These are phyloP conservation scores for Myiotriccus ornatus DNA, from an alignment of 2,797 vertebrate species.

Conservation along the genomic window DNA sequence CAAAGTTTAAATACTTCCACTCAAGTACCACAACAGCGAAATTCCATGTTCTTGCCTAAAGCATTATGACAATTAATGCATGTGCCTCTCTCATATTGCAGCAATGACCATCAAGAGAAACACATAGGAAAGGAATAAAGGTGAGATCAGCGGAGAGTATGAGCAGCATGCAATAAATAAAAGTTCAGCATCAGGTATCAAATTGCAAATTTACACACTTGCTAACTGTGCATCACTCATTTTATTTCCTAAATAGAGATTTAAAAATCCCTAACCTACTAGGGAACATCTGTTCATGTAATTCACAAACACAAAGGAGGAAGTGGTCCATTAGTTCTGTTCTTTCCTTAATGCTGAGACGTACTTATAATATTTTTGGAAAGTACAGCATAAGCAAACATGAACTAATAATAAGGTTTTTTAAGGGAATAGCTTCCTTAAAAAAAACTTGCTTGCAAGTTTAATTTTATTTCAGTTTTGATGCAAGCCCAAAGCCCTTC, in stretches of 20 bases:
- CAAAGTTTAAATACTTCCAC: neutral
- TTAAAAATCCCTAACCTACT: neutral
- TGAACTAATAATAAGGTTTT: neutral
- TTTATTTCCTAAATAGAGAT: neutral
- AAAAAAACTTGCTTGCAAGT: slow-evolving; percentile 49
- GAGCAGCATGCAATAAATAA: neutral
- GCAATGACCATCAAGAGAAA: neutral
- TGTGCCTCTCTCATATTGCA: neutral
- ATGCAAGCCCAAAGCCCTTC: neutral
- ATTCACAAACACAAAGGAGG: neutral
- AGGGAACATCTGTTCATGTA: neutral
- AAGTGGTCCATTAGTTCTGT: neutral
- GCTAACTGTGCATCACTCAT: neutral
- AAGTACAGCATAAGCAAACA: neutral
- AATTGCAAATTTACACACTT: neutral
- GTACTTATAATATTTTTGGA: neutral
- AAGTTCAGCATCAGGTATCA: neutral
- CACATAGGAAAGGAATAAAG: neutral
- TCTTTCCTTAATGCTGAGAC: neutral
- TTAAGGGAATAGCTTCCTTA: slow-evolving; percentile 36
- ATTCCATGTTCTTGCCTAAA: neutral
- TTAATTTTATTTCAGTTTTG: neutral
- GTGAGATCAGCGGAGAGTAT: neutral
- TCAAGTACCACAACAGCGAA: neutral
- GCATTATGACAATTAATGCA: fast-evolving